A percentile compares a stretch with the other conserved stretches of the same genome.
phyloP scores from a whole-genome alignment of 2,797 vertebrate genomes.

The Perdix hodgsoniae region DNA sequence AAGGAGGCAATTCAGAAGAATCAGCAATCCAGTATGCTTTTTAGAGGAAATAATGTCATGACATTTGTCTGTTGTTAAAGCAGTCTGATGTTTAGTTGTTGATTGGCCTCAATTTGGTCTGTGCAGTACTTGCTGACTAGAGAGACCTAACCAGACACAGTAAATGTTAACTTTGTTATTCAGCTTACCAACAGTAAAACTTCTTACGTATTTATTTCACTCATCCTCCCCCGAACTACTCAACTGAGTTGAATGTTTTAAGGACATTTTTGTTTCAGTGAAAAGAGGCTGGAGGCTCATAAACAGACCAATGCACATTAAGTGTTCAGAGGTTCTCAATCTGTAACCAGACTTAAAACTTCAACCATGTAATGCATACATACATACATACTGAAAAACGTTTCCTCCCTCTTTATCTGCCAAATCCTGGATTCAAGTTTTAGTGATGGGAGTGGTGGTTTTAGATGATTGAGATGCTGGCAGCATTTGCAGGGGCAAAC shows the following conservation, averaged over 20 bases:
- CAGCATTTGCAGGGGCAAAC: not conserved
- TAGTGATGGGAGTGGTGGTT: conserved; percentile 45
- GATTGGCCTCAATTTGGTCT: not conserved
- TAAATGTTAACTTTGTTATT: not conserved
- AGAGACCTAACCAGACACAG: not conserved
- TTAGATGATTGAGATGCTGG: conserved; percentile 51
- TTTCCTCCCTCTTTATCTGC: conserved; percentile 38
- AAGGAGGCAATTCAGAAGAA: not conserved
- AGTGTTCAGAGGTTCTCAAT: not conserved
- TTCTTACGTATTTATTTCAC: not conserved
- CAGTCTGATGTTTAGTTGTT: not conserved
- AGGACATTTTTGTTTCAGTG: not conserved
- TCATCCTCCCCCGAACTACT: too few species aligned
- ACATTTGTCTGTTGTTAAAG: not conserved
- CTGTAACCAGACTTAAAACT: conserved; percentile 10
- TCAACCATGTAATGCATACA: not conserved
- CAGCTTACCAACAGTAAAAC: not conserved
- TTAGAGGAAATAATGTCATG: not conserved
- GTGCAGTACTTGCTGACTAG: fast-evolving
- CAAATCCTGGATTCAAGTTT: conserved; percentile 32
- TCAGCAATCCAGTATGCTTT: not conserved
- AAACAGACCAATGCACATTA: not conserved
- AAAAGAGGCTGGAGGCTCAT: not conserved
- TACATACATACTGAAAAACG: conserved; percentile 3
- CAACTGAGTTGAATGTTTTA: not conserved